A percentile compares a stretch with the other conserved stretches of the same genome.
phyloP scores from a whole-genome alignment of 2,797 vertebrate species.

The Percopsis omiscomaycus region DNA sequence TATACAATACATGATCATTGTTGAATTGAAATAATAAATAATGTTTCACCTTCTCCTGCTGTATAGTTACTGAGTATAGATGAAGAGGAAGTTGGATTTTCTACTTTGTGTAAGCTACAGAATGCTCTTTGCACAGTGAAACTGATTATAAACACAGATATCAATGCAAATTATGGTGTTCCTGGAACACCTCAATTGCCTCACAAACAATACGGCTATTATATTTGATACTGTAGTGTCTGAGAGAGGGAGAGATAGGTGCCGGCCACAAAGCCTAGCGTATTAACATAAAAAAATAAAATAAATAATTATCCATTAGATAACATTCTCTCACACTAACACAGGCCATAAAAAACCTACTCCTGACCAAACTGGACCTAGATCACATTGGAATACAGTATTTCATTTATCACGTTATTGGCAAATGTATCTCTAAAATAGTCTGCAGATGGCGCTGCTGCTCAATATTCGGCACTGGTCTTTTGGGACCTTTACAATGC shows the following conservation, averaged over 20 bases:
- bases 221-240: constrained; percentile 13
- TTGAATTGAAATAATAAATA: background rate
- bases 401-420: too few relatives aligned
- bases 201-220: constrained; percentile 30
- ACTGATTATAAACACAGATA: constrained; percentile 54
- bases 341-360: too few relatives aligned
- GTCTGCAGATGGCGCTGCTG: constrained; percentile 59
- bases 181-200: constrained; percentile 16
- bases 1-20: background rate
- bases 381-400: too few relatives aligned
- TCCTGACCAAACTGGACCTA: too few relatives aligned
- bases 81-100: constrained; percentile 6
- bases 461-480: background rate
- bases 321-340: too few relatives aligned
- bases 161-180: constrained; percentile 60
- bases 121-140: constrained; percentile 3
- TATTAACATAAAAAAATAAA: too few relatives aligned
- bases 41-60: constrained; percentile 36
- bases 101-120: constrained; percentile 45
- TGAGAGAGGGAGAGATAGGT: background rate
- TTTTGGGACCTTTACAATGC: background rate
- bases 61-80: constrained; percentile 1
- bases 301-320: too few relatives aligned
- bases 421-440: background rate
- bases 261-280: too few relatives aligned